Evolutionary conservation across 2,113 vertebrate species (phyloP), one percentile per base, ranked within the genome.

Genomic region (Oncorhynchus mykiss): DNA sequence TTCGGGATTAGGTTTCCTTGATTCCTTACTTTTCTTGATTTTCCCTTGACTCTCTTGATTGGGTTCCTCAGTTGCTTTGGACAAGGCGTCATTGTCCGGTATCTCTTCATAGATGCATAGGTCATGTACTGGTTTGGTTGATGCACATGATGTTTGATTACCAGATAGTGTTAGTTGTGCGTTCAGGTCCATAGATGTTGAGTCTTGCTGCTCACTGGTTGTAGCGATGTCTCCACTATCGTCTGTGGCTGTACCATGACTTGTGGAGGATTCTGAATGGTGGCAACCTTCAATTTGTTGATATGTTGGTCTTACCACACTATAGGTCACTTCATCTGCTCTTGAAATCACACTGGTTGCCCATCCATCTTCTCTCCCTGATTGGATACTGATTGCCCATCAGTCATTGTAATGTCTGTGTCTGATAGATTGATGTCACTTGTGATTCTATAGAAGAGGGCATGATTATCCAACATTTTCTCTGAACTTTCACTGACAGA

Each of bases 391-490:
- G 27, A 62, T 57, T 68, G 81, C 5, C 71, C 87, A 20, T 89
- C 86, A n/a, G 78, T 88, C 79, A 82, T 27, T 27, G 25, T 27
- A 27, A 27, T 27, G 57, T 92, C 91, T 12, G 90, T 82, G 79
- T 92, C 91, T 27, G 90, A 92, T 75, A 92, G 88, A 57, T 85
- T 90, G 74, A 92, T 88, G 54, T 92, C 91, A 67, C 90, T 91
- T 20, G 91, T 88, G 22, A 92, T 91, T 78, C 88, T 89, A 48
- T 91, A 90, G 80, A 92, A 92, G 39, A 92, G 84, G 20, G 88
- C 88, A 81, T 91, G 88, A 75, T 88, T 90, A 39, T 90, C 86
- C 71, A 88, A 91, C 86, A 91, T 89, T 82, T 90, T 90, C 71
- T 90, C 84, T 6, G 89, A 80, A 65, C 87, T 91, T 75, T 90